Percentiles rank a stretch among this genome's conserved stretches.
Evolutionary conservation across 1,140 invertebrate species (phyloP).

Genomic region (Calliopsis andreniformis): DNA sequence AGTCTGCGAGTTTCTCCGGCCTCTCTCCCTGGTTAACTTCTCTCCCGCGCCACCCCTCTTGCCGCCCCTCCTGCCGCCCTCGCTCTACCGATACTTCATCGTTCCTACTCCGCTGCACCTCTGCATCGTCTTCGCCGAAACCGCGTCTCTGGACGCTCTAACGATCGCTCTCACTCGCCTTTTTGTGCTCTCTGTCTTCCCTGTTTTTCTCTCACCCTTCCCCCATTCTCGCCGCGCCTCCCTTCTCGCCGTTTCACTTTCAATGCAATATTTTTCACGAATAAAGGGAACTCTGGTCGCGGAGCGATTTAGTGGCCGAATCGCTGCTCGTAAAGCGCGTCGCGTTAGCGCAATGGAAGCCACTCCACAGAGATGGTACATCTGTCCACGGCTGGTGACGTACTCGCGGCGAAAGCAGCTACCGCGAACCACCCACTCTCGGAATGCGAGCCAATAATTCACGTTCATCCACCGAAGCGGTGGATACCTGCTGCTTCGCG

Average conservation of each 20-base stretch:
- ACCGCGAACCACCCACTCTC: slow-evolving; percentile 31
- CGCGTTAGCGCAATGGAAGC: slow-evolving; percentile 31
- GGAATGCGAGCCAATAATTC: slow-evolving; percentile 71
- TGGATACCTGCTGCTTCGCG: slow-evolving; percentile 21
- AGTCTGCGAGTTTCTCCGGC: slow-evolving; percentile 58
- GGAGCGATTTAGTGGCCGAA: slow-evolving; percentile 25
- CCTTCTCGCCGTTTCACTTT: neutral
- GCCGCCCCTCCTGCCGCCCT: neutral
- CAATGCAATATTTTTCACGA: slow-evolving; percentile 10
- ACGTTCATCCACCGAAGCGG: slow-evolving; percentile 46
- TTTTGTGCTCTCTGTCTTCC: neutral
- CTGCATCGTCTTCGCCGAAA: neutral
- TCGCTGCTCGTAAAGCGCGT: slow-evolving; percentile 22
- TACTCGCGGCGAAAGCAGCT: slow-evolving; percentile 35
- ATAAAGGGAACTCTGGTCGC: slow-evolving; percentile 17
- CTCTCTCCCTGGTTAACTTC: slow-evolving; percentile 49
- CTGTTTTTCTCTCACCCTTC: too few species aligned
- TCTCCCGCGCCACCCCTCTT: slow-evolving; percentile 17
- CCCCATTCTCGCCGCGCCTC: neutral
- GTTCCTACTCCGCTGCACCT: slow-evolving; percentile 9
- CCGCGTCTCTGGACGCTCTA: slow-evolving; percentile 31
- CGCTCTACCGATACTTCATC: neutral
- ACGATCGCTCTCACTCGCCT: slow-evolving; percentile 21
- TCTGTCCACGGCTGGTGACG: slow-evolving; percentile 41
- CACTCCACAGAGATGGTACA: neutral